Base-by-base conservation (phyloP, 2,113 vertebrate genomes). In the Catharus minimus region DNA sequence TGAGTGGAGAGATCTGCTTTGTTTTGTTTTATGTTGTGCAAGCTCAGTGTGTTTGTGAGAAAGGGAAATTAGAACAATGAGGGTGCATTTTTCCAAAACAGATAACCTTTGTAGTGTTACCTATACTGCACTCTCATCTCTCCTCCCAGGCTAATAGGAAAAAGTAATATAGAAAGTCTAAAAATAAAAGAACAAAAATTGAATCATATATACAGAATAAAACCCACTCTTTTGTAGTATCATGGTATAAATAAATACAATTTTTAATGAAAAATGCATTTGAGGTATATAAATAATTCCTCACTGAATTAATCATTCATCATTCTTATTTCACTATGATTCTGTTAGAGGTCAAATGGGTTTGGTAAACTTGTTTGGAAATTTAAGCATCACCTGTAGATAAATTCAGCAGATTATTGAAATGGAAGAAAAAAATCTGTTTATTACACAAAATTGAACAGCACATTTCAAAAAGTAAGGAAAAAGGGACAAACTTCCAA, bases 11-110 rank as follows among this genome's bases (percentile, higher is more conserved):
- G 90, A 93, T 96, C 95, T 95, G 92, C 77, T 96, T 97, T 82
- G 53, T 95, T 97, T 97, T 97, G 84, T 94, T 97, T 96, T 96
- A 86, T 96, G 91, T 95, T 97, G 95, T 96, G 88, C 96, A 91
- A 97, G 91, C 92, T 97, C 92, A 94, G 93, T 97, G 93, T 97
- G 90, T 97, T 97, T 97, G 97, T 95, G 94, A 97, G 96, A 97
- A 94, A 96, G 60, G 93, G 96, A 97, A 97, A 95, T 93, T 94
- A 97, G 97, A 97, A 96, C 86, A 97, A 95, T 96, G 95, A 98
- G 97, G 92, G 86, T 96, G 53, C 72, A 92, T 97, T 97, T 94
- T 97, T 97, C 96, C 92, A 94, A 97, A 97, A 95, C 79, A 90
- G 79, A 69, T 81, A 73, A 88, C 80, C 90, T 96, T 93, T 92